These are phyloP conservation scores for Carassius auratus DNA, from an alignment of 2,113 vertebrate species.

Conservation along the genomic window DNA sequence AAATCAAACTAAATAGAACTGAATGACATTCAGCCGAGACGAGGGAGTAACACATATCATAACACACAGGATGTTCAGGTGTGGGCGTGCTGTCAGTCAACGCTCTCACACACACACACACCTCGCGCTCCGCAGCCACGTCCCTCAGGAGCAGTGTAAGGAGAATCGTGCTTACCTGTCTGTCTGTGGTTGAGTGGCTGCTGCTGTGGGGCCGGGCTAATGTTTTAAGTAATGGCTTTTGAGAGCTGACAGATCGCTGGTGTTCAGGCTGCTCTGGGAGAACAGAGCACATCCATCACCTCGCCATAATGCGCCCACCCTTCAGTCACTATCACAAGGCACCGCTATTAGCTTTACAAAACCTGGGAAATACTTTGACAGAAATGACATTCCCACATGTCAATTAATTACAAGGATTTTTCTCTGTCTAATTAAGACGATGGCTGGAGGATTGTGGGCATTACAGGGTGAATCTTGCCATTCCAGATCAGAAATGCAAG, in stretches of 20 bases:
- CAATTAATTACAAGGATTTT: slow-evolving; percentile 6
- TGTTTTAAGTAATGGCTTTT: slow-evolving; percentile 69
- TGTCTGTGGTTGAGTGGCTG: slow-evolving; percentile 38
- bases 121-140: neutral
- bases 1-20: slow-evolving; percentile 31
- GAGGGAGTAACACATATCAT: slow-evolving; percentile 18
- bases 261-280: slow-evolving; percentile 46
- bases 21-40: slow-evolving; percentile 21
- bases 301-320: slow-evolving; percentile 63
- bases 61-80: neutral
- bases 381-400: neutral
- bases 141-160: slow-evolving; percentile 39
- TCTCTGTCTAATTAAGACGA: neutral
- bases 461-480: neutral
- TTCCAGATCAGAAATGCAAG: neutral
- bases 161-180: slow-evolving; percentile 37
- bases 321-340: slow-evolving; percentile 68
- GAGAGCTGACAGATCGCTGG: slow-evolving; percentile 67
- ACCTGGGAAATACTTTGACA: slow-evolving; percentile 65
- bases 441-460: neutral
- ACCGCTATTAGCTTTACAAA: slow-evolving; percentile 69
- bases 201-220: slow-evolving; percentile 55
- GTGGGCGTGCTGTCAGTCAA: slow-evolving; percentile 20
- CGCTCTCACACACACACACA: neutral
- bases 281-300: slow-evolving; percentile 71